Base-by-base conservation (phyloP, 2,797 vertebrate species). In the Lycodopsis pacificus region DNA sequence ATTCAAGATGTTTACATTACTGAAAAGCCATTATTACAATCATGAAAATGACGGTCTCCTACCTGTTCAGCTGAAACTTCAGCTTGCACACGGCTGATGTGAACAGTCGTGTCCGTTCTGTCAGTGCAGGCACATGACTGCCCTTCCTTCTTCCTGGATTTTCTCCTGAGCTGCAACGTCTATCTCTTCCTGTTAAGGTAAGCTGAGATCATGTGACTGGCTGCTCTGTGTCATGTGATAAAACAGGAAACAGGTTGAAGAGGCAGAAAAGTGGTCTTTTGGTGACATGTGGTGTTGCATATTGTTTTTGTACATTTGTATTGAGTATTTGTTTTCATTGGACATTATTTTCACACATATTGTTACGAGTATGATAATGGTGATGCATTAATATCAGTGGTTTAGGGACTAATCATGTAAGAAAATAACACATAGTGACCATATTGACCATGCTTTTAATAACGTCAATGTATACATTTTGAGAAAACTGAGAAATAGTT, bases 131-230 rank as follows among this genome's bases (percentile, higher is more conserved):
- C 46, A 62, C 19, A 32, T 54, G 46, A 30, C 44, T 40, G 10
- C 22, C 4, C 30, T 25, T 8, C 62, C 30, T 25, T 12, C 51
- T 81, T 73, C 70, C 79, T 71, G 65, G n/a, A 64, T 32, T 49
- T 64, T 25, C 8, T 11, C 4, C 9, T 27, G 6, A 65, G 76
- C 38, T 25, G 38, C 42, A 59, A 3, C 15, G 0, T 15, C 17
- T n/a, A 13, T 12, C 22, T 36, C 46, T 84, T 87, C 82, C 82
- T 77, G 57, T 20, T 67, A 42, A 69, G 15, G 2, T 61, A 7
- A 38, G 0, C 20, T 40, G n/a, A 36, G 14, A 27, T 73, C 79
- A 84, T 46, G 65, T 88, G 80, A 84, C 56, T 88, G 79, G 82
- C 59, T 67, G 32, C 38, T 69, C 17, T 14, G 30, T 40, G 62